These are phyloP conservation scores for Gryllus longicercus DNA, from an alignment of 2,888 invertebrate species.

Conservation along the genomic window DNA sequence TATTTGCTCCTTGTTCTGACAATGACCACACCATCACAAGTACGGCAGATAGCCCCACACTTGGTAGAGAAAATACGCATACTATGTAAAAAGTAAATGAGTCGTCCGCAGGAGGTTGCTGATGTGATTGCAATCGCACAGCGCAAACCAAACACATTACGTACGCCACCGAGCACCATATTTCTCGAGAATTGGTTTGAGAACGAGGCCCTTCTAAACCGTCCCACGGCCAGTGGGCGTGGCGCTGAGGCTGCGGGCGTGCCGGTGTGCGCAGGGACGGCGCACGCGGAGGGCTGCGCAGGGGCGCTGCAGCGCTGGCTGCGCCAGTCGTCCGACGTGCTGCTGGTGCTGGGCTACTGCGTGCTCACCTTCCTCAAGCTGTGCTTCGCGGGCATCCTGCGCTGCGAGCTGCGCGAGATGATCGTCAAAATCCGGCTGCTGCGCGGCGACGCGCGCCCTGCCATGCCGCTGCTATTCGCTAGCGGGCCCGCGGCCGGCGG, in stretches of 20 bases:
- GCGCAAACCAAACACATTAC: no score
- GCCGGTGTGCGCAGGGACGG: slow-evolving; percentile 37
- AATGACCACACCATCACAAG: no score
- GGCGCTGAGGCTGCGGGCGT: slow-evolving; percentile 18
- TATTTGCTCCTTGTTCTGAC: no score
- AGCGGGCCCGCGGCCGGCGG: slow-evolving; percentile 28
- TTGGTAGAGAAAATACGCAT: no score
- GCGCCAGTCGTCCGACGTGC: slow-evolving; percentile 71
- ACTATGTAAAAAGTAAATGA: no score
- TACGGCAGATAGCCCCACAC: no score
- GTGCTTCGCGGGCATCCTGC: slow-evolving; percentile 81
- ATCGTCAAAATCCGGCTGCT: slow-evolving; percentile 84
- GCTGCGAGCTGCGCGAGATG: slow-evolving; percentile 70
- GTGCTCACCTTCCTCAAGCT: slow-evolving; percentile 84
- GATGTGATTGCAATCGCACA: no score
- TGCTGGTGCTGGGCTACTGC: slow-evolving; percentile 80
- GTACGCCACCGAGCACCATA: no score
- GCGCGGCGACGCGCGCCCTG: slow-evolving; percentile 56
- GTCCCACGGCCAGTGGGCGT: background rate
- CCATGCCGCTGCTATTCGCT: slow-evolving; percentile 27
- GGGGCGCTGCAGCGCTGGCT: slow-evolving; percentile 71
- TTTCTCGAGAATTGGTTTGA: no score
- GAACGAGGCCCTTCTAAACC: background rate
- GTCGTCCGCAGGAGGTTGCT: no score
- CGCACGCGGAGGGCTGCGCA: slow-evolving; percentile 61